Evolutionary conservation across 2,113 vertebrate genomes (phyloP), one percentile per base, ranked within the genome.

Genomic region (Istiophorus platypterus): DNA sequence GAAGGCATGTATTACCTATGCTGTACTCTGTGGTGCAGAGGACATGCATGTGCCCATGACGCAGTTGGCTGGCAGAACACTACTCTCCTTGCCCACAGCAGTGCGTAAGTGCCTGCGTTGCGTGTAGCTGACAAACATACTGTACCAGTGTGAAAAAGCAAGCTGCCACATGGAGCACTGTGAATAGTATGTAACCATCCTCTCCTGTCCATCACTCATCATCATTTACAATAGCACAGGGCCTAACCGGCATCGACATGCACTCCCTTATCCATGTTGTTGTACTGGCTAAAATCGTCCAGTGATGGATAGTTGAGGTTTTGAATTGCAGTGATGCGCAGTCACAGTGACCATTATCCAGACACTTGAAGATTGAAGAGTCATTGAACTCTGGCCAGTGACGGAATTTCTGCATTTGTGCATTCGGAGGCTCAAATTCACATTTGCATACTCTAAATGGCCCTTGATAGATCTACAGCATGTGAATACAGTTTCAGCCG

Each of bases 331-430:
- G 81, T 26, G 54, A 79, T 85, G 89, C 90, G 81, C 89, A 80
- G 90, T 88, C 86, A 90, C 83, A 80, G 85, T 94, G 92, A 92
- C 91, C 90, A 93, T 94, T 94, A 93, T 93, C 88, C 78, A 89
- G 72, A 91, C 89, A 93, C 92, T 95, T 91, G 87, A 93, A 93
- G 92, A 92, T 77, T 93, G 88, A 91, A 94, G 92, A 92, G 91
- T 82, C 86, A 88, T 93, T 93, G 91, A 94, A 93, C 92, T 92
- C 81, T 91, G 91, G 78, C 90, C 87, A 92, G 74, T 87, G 88
- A 89, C 91, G 90, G 92, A 93, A 92, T 94, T 92, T 90, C 76
- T 85, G 87, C 91, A 89, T 90, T 90, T 91, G 91, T 78, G 78
- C 85, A 66, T 89, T 89, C 83, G 72, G 88, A 78, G 85, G 90